Percentiles rank a stretch among this genome's conserved stretches.
These are phyloP conservation scores for Myripristis jacobus DNA, from an alignment of 2,797 vertebrate genomes.

Conservation along the genomic window DNA sequence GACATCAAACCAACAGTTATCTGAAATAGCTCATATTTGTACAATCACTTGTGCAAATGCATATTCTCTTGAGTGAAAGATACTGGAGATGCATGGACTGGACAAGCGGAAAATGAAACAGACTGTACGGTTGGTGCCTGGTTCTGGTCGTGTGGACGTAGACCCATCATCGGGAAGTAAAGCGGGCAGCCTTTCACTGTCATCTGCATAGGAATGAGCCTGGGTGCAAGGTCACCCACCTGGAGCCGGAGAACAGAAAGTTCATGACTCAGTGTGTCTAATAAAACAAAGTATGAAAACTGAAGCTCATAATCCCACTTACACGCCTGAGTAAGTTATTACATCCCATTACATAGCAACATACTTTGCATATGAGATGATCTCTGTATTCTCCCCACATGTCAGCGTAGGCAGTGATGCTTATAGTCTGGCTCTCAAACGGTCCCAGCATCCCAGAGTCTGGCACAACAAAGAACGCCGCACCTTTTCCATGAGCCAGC, in stretches of 20 bases:
- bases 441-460: conserved; percentile 83
- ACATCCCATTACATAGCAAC: conserved; percentile 6
- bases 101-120: not conserved
- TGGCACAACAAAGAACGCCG: conserved; percentile 84
- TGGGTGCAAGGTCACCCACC: conserved; percentile 87
- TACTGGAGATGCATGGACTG: not conserved
- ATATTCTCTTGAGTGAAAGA: not conserved
- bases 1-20: conserved; percentile 2
- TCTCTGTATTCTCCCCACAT: conserved; percentile 98
- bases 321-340: not conserved
- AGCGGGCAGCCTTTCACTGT: conserved; percentile 91
- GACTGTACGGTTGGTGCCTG: conserved; percentile 85
- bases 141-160: conserved; percentile 69
- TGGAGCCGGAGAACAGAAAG: conserved; percentile 61
- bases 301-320: not conserved
- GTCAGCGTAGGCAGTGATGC: conserved; percentile 88
- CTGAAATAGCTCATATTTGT: not conserved
- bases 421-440: conserved; percentile 83
- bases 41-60: no score
- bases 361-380: conserved; percentile 89
- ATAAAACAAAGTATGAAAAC: not conserved
- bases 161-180: conserved; percentile 89
- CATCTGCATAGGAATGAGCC: conserved; percentile 87
- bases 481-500: conserved; percentile 89
- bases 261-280: no score